phyloP scores from a whole-genome alignment of 2,888 invertebrate genomes.

The Agrenia bidenticulata region DNA sequence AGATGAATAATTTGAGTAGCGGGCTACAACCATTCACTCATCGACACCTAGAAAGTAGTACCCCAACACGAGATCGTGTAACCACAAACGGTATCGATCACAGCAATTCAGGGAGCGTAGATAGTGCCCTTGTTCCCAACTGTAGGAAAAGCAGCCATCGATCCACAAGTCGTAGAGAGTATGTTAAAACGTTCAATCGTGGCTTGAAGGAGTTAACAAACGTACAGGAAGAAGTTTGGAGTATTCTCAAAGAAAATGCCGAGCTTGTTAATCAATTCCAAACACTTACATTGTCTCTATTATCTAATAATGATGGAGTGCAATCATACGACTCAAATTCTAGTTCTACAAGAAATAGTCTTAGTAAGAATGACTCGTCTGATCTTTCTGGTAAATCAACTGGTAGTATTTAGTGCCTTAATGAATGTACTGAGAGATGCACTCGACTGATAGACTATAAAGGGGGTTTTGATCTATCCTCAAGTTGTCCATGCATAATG shows the following conservation, averaged over 20 bases:
- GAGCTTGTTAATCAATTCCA: conserved; percentile 57
- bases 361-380: conserved; percentile 42
- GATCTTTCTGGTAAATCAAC: conserved; percentile 42
- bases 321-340: conserved; percentile 38
- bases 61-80: conserved; percentile 17
- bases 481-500: too few relatives aligned
- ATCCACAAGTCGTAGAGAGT: conserved; percentile 42
- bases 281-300: conserved; percentile 53
- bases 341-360: conserved; percentile 36
- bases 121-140: conserved; percentile 30
- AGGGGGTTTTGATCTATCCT: too few relatives aligned
- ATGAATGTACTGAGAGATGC: too few relatives aligned
- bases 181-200: conserved; percentile 48
- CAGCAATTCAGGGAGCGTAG: conserved; percentile 33
- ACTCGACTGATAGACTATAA: too few relatives aligned
- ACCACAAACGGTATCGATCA: conserved; percentile 16
- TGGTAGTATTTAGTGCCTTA: conserved; percentile 31
- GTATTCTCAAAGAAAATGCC: conserved; percentile 58
- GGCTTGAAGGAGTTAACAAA: conserved; percentile 54
- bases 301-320: conserved; percentile 41
- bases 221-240: conserved; percentile 57
- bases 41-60: conserved; percentile 21
- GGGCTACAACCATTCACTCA: conserved; percentile 46
- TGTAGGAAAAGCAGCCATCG: conserved; percentile 33
- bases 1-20: conserved; percentile 47